phyloP scores from a whole-genome alignment of 2,888 invertebrate genomes.

The Petrophora chlorosata region DNA sequence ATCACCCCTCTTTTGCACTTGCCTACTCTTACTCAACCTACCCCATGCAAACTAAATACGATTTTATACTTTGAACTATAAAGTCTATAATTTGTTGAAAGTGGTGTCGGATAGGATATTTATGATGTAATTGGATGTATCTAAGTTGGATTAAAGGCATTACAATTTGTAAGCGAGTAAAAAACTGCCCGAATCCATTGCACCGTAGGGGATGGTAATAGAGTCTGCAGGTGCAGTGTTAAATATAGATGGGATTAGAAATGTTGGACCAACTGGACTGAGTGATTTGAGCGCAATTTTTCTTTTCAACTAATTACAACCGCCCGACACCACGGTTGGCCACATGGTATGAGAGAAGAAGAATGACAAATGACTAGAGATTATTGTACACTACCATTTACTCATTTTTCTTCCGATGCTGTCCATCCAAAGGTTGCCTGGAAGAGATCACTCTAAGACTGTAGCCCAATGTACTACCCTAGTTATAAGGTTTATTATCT shows the following conservation, averaged over 20 bases:
- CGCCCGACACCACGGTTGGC: too few relatives aligned
- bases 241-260: slow-evolving; percentile 57
- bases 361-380: too few relatives aligned
- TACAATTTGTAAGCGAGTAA: slow-evolving; percentile 79
- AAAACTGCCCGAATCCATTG: slow-evolving; percentile 60
- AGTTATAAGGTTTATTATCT: too few relatives aligned
- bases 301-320: too few relatives aligned
- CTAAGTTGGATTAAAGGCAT: slow-evolving; percentile 80
- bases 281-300: not conserved
- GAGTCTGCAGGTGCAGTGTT: slow-evolving; percentile 69
- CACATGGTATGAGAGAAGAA: too few relatives aligned
- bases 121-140: slow-evolving; percentile 79
- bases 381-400: too few relatives aligned
- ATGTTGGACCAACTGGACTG: slow-evolving; percentile 42
- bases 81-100: slow-evolving; percentile 24
- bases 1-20: slow-evolving; percentile 50
- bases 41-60: slow-evolving; percentile 33
- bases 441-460: too few relatives aligned
- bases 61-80: slow-evolving; percentile 31
- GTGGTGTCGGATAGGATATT: slow-evolving; percentile 47
- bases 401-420: too few relatives aligned
- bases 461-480: too few relatives aligned
- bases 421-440: too few relatives aligned
- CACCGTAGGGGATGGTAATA: slow-evolving; percentile 47
- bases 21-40: slow-evolving; percentile 39